phyloP scores from a whole-genome alignment of 2,797 vertebrate genomes.

The Pristis pectinata region DNA sequence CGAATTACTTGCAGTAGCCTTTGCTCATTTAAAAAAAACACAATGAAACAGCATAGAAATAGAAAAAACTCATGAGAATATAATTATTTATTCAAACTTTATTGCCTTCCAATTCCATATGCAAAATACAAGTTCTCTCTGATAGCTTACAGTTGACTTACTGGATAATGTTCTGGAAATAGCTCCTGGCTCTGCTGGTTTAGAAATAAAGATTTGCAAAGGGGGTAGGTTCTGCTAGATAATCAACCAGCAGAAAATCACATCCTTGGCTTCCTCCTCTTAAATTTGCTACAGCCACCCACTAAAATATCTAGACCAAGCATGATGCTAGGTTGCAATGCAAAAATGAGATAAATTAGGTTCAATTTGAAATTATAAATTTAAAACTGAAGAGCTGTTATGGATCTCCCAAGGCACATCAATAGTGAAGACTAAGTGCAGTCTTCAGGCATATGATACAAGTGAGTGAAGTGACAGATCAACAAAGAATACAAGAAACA shows the following conservation, averaged over 20 bases:
- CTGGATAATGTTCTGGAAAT: neutral
- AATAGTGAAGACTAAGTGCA: neutral
- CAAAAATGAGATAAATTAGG: neutral
- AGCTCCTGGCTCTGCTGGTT: neutral
- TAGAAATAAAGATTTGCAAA: neutral
- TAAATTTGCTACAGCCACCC: neutral
- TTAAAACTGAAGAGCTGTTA: neutral
- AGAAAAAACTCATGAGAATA: no score
- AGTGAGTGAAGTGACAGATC: neutral
- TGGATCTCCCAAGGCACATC: neutral
- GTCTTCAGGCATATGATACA: no score
- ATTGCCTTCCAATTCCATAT: no score
- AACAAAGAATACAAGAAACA: neutral
- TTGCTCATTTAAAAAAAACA: no score
- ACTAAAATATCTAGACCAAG: neutral
- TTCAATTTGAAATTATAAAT: neutral
- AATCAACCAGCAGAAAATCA: neutral
- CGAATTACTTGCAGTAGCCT: no score
- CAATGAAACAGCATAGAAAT: no score
- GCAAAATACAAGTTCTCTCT: neutral
- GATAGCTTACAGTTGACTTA: neutral
- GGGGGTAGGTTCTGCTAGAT: neutral
- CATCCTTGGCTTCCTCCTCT: neutral
- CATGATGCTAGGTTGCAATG: neutral
- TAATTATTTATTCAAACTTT: no score